These are phyloP conservation scores for Aphrophora alni DNA, from an alignment of 2,888 invertebrate genomes.

Conservation along the genomic window DNA sequence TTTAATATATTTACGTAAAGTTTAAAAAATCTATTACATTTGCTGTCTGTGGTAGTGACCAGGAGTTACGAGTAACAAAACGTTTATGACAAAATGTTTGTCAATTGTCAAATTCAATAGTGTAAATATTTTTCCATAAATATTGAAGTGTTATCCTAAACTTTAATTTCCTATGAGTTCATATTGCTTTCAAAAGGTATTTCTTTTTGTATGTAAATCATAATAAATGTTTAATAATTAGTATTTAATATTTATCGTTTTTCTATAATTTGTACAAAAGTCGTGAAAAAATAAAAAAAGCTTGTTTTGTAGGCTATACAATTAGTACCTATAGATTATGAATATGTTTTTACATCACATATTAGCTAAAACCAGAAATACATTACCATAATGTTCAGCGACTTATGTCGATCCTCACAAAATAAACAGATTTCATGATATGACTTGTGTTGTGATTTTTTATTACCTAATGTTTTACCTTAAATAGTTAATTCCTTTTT, in stretches of 20 bases:
- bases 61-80: background rate
- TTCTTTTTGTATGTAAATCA: constrained; percentile 7
- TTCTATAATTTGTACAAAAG: constrained; percentile 35
- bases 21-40: no score
- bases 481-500: no score
- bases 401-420: background rate
- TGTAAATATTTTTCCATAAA: background rate
- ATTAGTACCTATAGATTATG: background rate
- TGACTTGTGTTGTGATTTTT: no score
- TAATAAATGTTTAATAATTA: constrained; percentile 38
- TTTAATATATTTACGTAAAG: no score
- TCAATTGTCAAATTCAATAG: background rate
- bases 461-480: no score
- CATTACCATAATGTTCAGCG: background rate
- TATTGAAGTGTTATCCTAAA: background rate
- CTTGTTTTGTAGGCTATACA: background rate
- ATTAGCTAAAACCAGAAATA: background rate
- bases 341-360: constrained; percentile 6
- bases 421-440: background rate
- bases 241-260: constrained; percentile 37
- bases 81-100: background rate
- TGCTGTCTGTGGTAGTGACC: no score
- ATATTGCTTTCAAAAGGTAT: background rate
- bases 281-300: background rate
- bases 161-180: background rate